These are phyloP conservation scores for Notamacropus eugenii DNA, from an alignment of 2,797 vertebrate genomes.

Conservation along the genomic window DNA sequence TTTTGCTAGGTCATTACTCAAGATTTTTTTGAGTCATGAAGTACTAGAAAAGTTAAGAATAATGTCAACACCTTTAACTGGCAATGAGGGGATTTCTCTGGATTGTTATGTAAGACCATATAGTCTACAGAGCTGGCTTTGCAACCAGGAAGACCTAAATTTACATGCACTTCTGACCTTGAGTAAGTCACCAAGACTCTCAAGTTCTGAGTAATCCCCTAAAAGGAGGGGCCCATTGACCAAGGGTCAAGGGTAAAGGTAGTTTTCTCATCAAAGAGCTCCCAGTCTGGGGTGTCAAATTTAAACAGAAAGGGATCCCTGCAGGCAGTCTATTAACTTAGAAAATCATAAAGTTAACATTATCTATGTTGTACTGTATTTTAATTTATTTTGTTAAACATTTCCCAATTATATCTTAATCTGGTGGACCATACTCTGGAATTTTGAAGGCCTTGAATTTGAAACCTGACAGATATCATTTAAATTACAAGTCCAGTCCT, in stretches of 20 bases:
- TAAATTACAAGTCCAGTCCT: not conserved
- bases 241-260: not conserved
- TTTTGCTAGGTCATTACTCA: not conserved
- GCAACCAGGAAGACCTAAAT: not conserved
- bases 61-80: not conserved
- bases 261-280: not conserved
- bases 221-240: not conserved
- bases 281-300: not conserved
- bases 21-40: conserved; percentile 2
- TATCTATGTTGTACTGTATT: not conserved
- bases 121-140: not conserved
- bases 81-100: conserved; percentile 43
- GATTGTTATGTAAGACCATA: not conserved
- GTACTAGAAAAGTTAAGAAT: not conserved
- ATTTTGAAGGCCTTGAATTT: not conserved
- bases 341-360: not conserved
- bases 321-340: not conserved
- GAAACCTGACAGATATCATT: not conserved
- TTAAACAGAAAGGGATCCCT: not conserved
- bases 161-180: not conserved
- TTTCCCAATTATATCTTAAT: not conserved
- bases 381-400: not conserved
- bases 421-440: not conserved
- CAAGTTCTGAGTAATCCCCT: not conserved
- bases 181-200: not conserved